A percentile compares a stretch with the other conserved stretches of the same genome.
phyloP scores from a whole-genome alignment of 2,888 invertebrate species.

The Lissocephala sabroskyi region DNA sequence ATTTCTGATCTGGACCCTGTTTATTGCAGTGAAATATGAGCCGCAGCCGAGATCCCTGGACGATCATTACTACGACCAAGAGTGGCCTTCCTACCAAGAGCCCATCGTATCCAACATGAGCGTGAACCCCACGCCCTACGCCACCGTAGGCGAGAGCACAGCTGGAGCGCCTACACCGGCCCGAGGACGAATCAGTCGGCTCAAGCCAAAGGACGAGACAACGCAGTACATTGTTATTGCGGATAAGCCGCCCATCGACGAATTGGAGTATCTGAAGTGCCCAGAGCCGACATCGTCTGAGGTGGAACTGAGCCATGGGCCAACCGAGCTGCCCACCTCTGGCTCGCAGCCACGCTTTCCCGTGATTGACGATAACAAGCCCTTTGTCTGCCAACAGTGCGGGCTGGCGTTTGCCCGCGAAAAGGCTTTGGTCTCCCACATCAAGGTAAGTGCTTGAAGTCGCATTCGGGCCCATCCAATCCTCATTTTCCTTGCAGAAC shows the following conservation, averaged over 20 bases:
- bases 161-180: slow-evolving; percentile 24
- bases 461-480: slow-evolving; percentile 23
- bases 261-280: slow-evolving; percentile 30
- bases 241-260: slow-evolving; percentile 23
- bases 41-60: slow-evolving; percentile 41
- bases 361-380: slow-evolving; percentile 80
- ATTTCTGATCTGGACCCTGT: not conserved
- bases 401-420: slow-evolving; percentile 86
- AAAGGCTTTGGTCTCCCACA: slow-evolving; percentile 85
- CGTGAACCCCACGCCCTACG: slow-evolving; percentile 6
- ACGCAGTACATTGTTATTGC: slow-evolving; percentile 58
- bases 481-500: slow-evolving; percentile 71
- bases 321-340: slow-evolving; percentile 11
- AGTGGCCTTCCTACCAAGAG: slow-evolving; percentile 48
- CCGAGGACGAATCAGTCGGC: slow-evolving; percentile 62
- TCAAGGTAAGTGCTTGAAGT: slow-evolving; percentile 72
- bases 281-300: slow-evolving; percentile 27
- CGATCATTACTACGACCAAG: slow-evolving; percentile 69
- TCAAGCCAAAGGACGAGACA: slow-evolving; percentile 65
- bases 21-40: slow-evolving; percentile 31
- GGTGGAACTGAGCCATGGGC: slow-evolving; percentile 10
- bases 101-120: not conserved
- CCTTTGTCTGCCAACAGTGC: slow-evolving; percentile 86
- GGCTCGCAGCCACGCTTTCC: slow-evolving; percentile 71
- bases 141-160: slow-evolving; percentile 18